phyloP scores from a whole-genome alignment of 2,888 invertebrate genomes.

The Lacanobia oleracea region DNA sequence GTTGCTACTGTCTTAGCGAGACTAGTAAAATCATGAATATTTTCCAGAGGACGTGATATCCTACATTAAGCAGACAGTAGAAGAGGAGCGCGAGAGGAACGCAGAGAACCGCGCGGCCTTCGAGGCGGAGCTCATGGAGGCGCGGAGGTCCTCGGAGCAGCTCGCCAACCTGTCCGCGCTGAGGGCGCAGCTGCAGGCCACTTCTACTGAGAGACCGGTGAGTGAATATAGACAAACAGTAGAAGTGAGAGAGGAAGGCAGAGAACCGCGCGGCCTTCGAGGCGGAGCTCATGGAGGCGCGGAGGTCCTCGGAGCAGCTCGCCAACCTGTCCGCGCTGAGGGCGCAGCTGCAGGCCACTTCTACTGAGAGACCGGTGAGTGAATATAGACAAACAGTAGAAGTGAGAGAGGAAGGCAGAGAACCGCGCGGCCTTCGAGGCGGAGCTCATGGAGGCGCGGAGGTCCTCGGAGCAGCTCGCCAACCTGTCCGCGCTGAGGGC shows the following conservation, averaged over 20 bases:
- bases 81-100: conserved; percentile 84
- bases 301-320: conserved; percentile 82
- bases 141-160: conserved; percentile 82
- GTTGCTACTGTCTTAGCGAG: too few species aligned
- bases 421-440: conserved; percentile 79
- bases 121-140: conserved; percentile 81
- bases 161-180: conserved; percentile 79
- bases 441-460: conserved; percentile 80
- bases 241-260: conserved; percentile 84
- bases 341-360: conserved; percentile 78
- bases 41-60: conserved; percentile 84
- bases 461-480: conserved; percentile 82
- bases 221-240: conserved; percentile 72
- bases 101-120: conserved; percentile 80
- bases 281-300: conserved; percentile 79
- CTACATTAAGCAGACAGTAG: conserved; percentile 83
- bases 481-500: conserved; percentile 78
- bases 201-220: conserved; percentile 79
- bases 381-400: conserved; percentile 75
- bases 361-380: conserved; percentile 79
- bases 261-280: conserved; percentile 81
- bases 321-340: conserved; percentile 79
- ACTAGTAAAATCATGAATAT: not conserved
- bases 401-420: conserved; percentile 84
- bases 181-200: conserved; percentile 79